Evolutionary conservation across 2,113 vertebrate species (phyloP).

Genomic region (Sinocyclocheilus anshuiensis): DNA sequence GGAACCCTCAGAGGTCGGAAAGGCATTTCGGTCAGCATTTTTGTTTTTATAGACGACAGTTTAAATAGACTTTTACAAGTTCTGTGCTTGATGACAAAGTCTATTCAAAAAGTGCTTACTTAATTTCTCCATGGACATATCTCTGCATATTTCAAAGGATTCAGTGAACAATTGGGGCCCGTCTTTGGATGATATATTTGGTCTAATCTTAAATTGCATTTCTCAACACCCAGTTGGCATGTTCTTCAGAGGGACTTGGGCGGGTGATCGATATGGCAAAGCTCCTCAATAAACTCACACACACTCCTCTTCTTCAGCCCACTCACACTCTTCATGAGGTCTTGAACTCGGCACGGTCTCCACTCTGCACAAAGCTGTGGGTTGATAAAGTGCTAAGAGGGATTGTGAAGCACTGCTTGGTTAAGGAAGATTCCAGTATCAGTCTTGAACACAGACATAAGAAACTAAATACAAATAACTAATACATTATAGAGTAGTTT

Average conservation of each 20-base stretch:
- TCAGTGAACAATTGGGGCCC: neutral
- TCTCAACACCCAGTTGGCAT: slow-evolving; percentile 45
- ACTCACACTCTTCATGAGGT: slow-evolving; percentile 52
- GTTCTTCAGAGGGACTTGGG: slow-evolving; percentile 41
- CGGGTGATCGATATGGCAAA: slow-evolving; percentile 51
- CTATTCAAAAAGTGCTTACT: slow-evolving; percentile 1
- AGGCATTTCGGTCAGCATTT: slow-evolving; percentile 31
- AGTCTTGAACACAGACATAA: slow-evolving; percentile 26
- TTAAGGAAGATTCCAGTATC: slow-evolving; percentile 44
- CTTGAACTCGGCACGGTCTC: slow-evolving; percentile 50
- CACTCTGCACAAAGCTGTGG: slow-evolving; percentile 48
- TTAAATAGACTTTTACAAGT: slow-evolving; percentile 5
- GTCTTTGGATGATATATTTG: slow-evolving; percentile 36
- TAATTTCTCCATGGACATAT: slow-evolving; percentile 35
- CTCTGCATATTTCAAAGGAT: slow-evolving; percentile 19
- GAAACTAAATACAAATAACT: neutral
- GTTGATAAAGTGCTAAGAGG: slow-evolving; percentile 51
- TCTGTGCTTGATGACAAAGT: slow-evolving; percentile 26
- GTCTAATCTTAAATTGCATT: slow-evolving; percentile 50
- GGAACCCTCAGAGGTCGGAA: neutral
- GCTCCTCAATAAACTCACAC: slow-evolving; percentile 42
- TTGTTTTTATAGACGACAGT: slow-evolving; percentile 43
- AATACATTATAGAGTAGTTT: too few relatives aligned
- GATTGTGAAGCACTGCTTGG: slow-evolving; percentile 38
- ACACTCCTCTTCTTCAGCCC: slow-evolving; percentile 41